A percentile compares a stretch with the other conserved stretches of the same genome.
Conservation (phyloP, 2,113 vertebrate genomes). For the Capreolus pygargus region DNA sequence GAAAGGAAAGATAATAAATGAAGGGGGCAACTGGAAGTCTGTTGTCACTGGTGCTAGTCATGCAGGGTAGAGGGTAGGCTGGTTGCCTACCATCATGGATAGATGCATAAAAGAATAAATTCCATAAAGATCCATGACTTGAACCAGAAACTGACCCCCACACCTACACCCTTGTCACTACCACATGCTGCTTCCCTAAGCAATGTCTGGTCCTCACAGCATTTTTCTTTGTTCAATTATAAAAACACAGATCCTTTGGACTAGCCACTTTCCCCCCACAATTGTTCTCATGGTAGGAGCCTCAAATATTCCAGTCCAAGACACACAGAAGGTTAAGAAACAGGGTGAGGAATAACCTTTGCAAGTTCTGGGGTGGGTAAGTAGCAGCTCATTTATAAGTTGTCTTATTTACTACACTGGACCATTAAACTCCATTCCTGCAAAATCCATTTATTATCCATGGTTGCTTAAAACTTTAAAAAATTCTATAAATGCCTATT, state of each 20-base stretch:
- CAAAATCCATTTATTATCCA: background rate
- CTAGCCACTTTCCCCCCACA: background rate
- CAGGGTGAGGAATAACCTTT: background rate
- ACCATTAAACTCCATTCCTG: background rate
- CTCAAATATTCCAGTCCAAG: background rate
- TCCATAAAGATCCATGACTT: background rate
- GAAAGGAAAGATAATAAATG: background rate
- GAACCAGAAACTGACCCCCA: background rate
- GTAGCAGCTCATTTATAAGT: background rate
- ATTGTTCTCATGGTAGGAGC: background rate
- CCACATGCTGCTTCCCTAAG: background rate
- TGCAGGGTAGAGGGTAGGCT: background rate
- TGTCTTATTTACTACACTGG: background rate
- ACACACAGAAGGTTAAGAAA: background rate
- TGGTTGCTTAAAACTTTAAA: background rate
- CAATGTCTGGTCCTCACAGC: background rate
- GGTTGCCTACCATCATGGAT: background rate
- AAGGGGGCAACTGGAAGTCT: background rate
- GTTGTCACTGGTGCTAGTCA: background rate
- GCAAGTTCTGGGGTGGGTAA: background rate
- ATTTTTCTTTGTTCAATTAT: background rate
- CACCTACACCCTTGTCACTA: background rate
- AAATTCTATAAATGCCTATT: background rate
- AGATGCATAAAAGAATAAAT: background rate
- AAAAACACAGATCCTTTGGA: background rate